Percentiles rank a stretch among this genome's conserved stretches.
These are phyloP conservation scores for Brachystomella parvula DNA, from an alignment of 1,140 invertebrate species.

Conservation along the genomic window DNA sequence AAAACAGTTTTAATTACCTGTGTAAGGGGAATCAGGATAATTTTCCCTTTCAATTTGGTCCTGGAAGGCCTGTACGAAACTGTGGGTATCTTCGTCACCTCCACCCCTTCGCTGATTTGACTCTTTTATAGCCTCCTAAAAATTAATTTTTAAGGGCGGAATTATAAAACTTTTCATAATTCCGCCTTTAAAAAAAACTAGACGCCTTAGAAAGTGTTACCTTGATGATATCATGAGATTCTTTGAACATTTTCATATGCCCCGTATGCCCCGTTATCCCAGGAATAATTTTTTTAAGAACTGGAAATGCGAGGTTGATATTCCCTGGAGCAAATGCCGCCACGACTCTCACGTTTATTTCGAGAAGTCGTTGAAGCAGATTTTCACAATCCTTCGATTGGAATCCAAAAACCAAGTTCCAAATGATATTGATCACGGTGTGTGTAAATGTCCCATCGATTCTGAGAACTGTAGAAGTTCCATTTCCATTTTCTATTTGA, in stretches of 20 bases:
- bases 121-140: neutral
- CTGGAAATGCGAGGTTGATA: neutral
- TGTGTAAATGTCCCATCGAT: no score
- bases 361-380: neutral
- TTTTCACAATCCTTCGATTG: neutral
- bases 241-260: neutral
- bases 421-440: conserved; percentile 6
- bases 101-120: neutral
- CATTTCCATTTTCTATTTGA: no score
- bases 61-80: neutral
- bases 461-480: no score
- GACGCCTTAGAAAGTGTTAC: neutral
- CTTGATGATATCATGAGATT: neutral
- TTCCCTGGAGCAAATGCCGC: neutral
- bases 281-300: neutral
- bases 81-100: neutral
- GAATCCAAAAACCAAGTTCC: neutral
- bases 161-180: neutral
- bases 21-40: neutral
- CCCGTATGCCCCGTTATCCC: neutral
- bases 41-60: neutral
- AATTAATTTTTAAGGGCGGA: neutral
- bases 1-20: neutral
- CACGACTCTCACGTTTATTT: neutral
- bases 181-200: neutral